These are phyloP conservation scores for Xenops minutus DNA, from an alignment of 2,797 vertebrate genomes.

Conservation along the genomic window DNA sequence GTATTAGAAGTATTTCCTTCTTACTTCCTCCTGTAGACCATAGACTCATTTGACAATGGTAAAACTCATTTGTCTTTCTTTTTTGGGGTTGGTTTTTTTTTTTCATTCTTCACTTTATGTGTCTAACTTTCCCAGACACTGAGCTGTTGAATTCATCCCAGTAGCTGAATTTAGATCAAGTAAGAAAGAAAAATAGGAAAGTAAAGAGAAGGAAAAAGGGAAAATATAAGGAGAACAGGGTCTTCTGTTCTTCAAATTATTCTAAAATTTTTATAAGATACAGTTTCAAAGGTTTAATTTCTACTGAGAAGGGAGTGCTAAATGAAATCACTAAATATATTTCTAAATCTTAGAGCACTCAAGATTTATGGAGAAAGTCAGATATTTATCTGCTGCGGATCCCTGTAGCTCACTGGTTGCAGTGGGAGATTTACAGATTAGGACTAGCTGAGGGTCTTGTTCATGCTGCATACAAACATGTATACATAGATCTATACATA, in stretches of 20 bases:
- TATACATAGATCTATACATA: not conserved
- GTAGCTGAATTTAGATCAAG: not conserved
- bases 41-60: not conserved
- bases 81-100: not conserved
- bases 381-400: not conserved
- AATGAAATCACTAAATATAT: not conserved
- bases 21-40: not conserved
- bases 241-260: not conserved
- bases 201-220: no score
- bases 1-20: not conserved
- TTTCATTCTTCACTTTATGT: not conserved
- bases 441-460: not conserved
- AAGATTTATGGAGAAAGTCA: not conserved
- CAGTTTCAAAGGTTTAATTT: not conserved
- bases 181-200: not conserved
- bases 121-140: not conserved
- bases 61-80: not conserved
- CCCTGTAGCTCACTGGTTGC: not conserved
- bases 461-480: not conserved
- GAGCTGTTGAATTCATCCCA: not conserved
- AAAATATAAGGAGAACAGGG: not conserved
- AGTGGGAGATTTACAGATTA: not conserved
- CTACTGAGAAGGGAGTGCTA: not conserved
- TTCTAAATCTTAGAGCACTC: not conserved
- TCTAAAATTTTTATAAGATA: not conserved